These are phyloP conservation scores for Corella eumyota DNA, from an alignment of 23 tunicate genomes.

Conservation along the genomic window DNA sequence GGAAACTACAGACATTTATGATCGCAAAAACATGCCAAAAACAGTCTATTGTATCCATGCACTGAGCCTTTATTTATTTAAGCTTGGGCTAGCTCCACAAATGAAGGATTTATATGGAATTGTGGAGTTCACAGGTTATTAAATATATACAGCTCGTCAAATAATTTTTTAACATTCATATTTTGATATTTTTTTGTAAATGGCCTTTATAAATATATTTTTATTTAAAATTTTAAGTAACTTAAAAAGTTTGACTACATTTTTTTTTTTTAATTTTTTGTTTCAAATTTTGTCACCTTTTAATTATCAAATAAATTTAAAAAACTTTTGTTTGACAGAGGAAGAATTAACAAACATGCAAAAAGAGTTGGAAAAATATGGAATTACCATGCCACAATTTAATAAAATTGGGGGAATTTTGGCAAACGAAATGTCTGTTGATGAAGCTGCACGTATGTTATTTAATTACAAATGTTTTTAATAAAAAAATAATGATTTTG, in stretches of 20 bases:
- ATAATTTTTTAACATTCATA: not conserved
- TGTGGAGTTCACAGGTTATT: conserved; percentile 81
- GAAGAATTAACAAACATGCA: conserved; percentile 95
- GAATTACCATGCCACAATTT: conserved; percentile 93
- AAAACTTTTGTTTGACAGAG: no score
- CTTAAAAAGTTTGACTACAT: not conserved
- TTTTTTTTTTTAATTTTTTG: not conserved
- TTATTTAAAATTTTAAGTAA: not conserved
- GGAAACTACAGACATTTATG: conserved; percentile 98
- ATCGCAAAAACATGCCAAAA: conserved; percentile 94
- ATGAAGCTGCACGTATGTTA: conserved; percentile 92
- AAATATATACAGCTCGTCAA: not conserved
- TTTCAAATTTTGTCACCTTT: not conserved
- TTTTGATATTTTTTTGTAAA: not conserved
- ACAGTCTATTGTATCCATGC: conserved; percentile 95
- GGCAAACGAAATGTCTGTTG: conserved; percentile 92
- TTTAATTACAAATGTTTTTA: not conserved
- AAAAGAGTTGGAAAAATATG: conserved; percentile 84
- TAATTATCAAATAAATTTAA: no score
- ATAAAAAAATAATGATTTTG: conserved; percentile 4
- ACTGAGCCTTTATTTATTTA: conserved; percentile 71
- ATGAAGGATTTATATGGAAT: conserved; percentile 98
- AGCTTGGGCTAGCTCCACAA: conserved; percentile 94
- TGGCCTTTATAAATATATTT: not conserved
- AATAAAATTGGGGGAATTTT: conserved; percentile 96